Evolutionary conservation across 2,888 invertebrate genomes (phyloP), one percentile per base, ranked within the genome.

Genomic region (Plebejus melissa): DNA sequence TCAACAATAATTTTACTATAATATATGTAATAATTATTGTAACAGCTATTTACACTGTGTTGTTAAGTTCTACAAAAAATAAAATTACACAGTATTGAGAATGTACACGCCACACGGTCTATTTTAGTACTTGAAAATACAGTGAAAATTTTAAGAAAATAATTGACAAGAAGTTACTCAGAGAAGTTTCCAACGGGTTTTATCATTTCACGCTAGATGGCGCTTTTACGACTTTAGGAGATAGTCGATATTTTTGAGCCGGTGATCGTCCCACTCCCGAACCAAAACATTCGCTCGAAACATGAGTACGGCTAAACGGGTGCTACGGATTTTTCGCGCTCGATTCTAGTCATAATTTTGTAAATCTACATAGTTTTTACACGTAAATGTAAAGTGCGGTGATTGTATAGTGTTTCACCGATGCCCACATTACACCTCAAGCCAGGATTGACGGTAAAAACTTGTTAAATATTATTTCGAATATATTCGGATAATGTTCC

Each of bases 351-450:
- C 83, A 85, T 84, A 83, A 79, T 81, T 83, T 81, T 80, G 82
- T 80, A 77, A 80, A 82, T 82, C 79, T 77, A 80, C 80, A 77
- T 78, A 78, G 81, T 79, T 77, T 46, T 78, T 77, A 75, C 79
- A 77, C 79, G 78, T 78, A 76, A 57, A 86, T 86, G 88, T 90
- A 86, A 83, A 86, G 90, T 91, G 88, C 80, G 86, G 88, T 90
- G 86, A 77, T 65, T 76, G 80, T 80, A 77, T 75, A 58, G 76
- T 80, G 78, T 79, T 74, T 79, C 80, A 87, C 84, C 83, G 83
- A 94, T 94, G 94, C 94, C 94, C 83, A 88, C 93, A 78, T 80
- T 94, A 89, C 91, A 94, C 79, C 87, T 94, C 80, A 93, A 93
- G 82, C 91, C 93, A 79, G 93, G 93, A 86, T 86, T 94, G 79